Evolutionary conservation across 2,888 invertebrate genomes (phyloP).

Genomic region (Volucella bombylans): DNA sequence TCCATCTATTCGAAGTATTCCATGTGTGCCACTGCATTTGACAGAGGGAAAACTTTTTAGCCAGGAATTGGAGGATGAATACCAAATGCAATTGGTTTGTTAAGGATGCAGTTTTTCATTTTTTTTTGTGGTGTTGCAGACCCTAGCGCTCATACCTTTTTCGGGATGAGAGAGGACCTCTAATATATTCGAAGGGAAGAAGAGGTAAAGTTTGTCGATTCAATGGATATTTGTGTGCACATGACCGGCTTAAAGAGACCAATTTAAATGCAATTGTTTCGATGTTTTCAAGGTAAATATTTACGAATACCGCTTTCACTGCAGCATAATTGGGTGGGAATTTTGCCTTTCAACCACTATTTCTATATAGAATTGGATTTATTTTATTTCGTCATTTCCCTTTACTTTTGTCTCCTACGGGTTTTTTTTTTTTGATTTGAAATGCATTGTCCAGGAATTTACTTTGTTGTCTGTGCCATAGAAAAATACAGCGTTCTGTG

Average conservation of each 20-base stretch:
- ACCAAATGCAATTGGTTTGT: conserved; percentile 67
- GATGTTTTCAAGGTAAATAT: conserved; percentile 57
- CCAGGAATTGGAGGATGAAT: conserved; percentile 42
- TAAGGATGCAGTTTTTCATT: conserved; percentile 39
- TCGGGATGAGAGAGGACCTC: neutral
- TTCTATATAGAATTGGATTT: neutral
- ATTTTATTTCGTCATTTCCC: neutral
- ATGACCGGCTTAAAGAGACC: conserved; percentile 47
- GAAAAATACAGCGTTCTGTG: neutral
- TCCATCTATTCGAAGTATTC: neutral
- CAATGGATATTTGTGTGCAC: conserved; percentile 36
- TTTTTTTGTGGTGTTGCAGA: neutral
- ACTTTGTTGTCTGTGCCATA: neutral
- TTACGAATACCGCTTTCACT: conserved; percentile 33
- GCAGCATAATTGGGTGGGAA: conserved; percentile 29
- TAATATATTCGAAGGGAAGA: conserved; percentile 25
- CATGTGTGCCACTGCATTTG: conserved; percentile 51
- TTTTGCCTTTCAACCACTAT: neutral
- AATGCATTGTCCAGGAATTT: neutral
- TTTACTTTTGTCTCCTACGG: too few relatives aligned
- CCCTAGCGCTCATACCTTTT: conserved; percentile 2
- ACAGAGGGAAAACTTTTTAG: conserved; percentile 39
- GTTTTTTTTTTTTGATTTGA: too few relatives aligned
- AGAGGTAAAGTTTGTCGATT: conserved; percentile 56
- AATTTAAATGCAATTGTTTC: conserved; percentile 68